Base-by-base conservation (phyloP, 2,113 vertebrate genomes). In the Eclectus roratus region DNA sequence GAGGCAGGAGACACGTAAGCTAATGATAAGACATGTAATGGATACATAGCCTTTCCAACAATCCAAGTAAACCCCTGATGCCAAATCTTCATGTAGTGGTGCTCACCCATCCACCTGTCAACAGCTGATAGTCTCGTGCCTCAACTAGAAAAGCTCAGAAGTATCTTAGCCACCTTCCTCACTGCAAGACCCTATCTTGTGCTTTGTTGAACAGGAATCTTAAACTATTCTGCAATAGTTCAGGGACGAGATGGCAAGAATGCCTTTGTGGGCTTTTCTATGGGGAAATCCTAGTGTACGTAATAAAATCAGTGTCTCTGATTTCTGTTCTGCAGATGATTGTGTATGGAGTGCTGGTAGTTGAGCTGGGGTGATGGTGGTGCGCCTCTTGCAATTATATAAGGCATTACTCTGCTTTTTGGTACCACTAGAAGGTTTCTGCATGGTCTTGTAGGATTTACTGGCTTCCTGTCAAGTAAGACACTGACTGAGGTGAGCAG, bases 41-140 rank as follows among this genome's bases (percentile, higher is more conserved):
- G 11, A 27, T 46, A 33, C 1, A 8, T 18, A 63, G 7, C 6
- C 3, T 63, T 88, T 76, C 19, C 23, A 65, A 28, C 2, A 46
- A 77, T 14, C 12, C 24, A 10, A 23, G 5, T 68, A 5, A 47
- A 43, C 35, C 1, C 1, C 2, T 8, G 8, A 44, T 35, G 3
- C 16, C 16, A 50, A n/a, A 65, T 52, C n/a, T 56, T 85, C 44
- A 9, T 28, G 47, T 25, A 61, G 14, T 61, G 17, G 6, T 70
- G 23, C 9, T 49, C 41, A 46, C 49, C 50, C 24, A 23, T 41
- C 9, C 31, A n/a, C 20, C 39, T 44, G 19, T 47, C 69, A 77
- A 33, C 37, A 92, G 37, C 10, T 63, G 24, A n/a, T 21, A 16
- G 13, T 19, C 27, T 80, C 17, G 18, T 43, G 17, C 7, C 19